A percentile compares a stretch with the other conserved stretches of the same genome.
phyloP scores from a whole-genome alignment of 2,113 vertebrate genomes.

The Propithecus coquereli region DNA sequence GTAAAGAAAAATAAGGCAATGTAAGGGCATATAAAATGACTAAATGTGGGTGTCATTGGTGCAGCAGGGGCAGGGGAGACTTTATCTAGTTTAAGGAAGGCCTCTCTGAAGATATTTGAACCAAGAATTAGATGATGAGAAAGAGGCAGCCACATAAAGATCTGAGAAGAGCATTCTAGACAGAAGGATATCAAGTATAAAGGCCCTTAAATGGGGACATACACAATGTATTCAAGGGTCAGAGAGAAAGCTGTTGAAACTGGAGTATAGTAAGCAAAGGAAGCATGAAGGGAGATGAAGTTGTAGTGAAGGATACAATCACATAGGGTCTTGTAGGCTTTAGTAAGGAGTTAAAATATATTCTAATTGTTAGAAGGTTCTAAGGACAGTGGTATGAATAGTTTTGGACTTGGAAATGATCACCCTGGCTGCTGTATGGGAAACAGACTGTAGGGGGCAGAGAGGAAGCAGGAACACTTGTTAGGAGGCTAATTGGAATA shows the following conservation, averaged over 20 bases:
- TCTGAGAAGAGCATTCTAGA: background rate
- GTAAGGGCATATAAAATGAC: background rate
- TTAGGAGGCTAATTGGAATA: background rate
- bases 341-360: background rate
- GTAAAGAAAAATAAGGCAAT: conserved; percentile 12
- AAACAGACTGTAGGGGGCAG: background rate
- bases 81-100: background rate
- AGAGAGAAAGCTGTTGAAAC: conserved; percentile 28
- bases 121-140: conserved; percentile 21
- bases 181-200: background rate
- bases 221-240: background rate
- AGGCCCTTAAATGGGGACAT: conserved; percentile 1
- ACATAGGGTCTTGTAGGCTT: background rate
- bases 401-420: background rate
- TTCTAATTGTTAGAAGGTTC: background rate
- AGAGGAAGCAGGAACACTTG: background rate
- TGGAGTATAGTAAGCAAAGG: background rate
- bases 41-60: background rate
- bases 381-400: background rate
- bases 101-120: conserved; percentile 24
- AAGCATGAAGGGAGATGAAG: conserved; percentile 1
- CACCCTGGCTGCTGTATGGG: background rate
- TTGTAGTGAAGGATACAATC: background rate
- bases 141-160: conserved; percentile 15
- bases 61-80: background rate